These are phyloP conservation scores for Drosophila longiperda DNA, from an alignment of 2,888 invertebrate species.

Conservation along the genomic window DNA sequence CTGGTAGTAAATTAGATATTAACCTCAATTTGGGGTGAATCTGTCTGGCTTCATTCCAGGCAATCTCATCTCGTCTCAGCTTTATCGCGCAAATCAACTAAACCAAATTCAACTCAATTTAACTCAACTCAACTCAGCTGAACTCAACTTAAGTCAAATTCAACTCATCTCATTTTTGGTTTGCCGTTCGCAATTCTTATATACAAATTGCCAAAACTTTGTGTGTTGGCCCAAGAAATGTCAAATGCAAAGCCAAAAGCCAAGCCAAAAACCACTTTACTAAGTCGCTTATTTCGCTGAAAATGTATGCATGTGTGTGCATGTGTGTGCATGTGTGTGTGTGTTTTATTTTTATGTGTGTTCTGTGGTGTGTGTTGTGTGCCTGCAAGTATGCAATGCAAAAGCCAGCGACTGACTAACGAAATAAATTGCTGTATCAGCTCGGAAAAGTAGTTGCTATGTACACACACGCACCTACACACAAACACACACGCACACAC, in stretches of 20 bases:
- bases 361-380: slow-evolving; percentile 11
- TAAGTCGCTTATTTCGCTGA: slow-evolving; percentile 64
- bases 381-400: slow-evolving; percentile 48
- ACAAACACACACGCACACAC: slow-evolving; percentile 10
- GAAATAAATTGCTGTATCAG: slow-evolving; percentile 79
- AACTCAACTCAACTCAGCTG: slow-evolving; percentile 17
- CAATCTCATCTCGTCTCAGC: slow-evolving; percentile 11
- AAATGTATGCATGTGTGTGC: slow-evolving; percentile 7
- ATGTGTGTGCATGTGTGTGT: neutral
- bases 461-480: slow-evolving; percentile 6
- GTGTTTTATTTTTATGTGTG: neutral
- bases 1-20: slow-evolving; percentile 24
- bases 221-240: slow-evolving; percentile 64
- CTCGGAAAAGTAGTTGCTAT: slow-evolving; percentile 55
- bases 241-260: slow-evolving; percentile 67
- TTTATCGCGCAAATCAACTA: slow-evolving; percentile 30
- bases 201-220: slow-evolving; percentile 58
- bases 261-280: slow-evolving; percentile 65
- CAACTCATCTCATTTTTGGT: slow-evolving; percentile 27
- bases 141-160: slow-evolving; percentile 5
- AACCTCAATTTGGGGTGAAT: slow-evolving; percentile 39
- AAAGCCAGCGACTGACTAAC: slow-evolving; percentile 59
- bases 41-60: slow-evolving; percentile 36
- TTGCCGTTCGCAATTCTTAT: slow-evolving; percentile 35
- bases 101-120: slow-evolving; percentile 4